These are phyloP conservation scores for Pseudococcus jackbeardsleyi DNA, from an alignment of 2,888 invertebrate genomes.

Conservation along the genomic window DNA sequence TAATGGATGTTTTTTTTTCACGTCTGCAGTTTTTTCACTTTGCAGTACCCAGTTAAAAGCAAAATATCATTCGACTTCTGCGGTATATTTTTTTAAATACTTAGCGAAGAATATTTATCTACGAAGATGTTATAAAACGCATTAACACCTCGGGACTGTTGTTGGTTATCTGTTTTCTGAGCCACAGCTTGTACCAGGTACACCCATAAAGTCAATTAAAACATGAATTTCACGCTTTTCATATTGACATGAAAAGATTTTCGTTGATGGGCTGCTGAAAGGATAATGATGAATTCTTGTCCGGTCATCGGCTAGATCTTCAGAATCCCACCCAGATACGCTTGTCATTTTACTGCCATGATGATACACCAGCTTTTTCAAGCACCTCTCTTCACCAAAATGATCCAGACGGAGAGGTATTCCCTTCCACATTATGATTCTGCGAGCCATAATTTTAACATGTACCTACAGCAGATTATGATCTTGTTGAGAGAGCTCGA, in stretches of 20 bases:
- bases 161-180: not conserved
- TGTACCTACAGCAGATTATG: too few relatives aligned
- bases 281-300: constrained; percentile 11
- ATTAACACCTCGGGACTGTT: constrained; percentile 6
- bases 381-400: not conserved
- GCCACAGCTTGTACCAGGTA: not conserved
- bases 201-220: constrained; percentile 45
- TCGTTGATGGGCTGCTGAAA: constrained; percentile 25
- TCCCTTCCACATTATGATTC: not conserved
- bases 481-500: too few relatives aligned
- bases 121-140: not conserved
- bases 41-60: not conserved
- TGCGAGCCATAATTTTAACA: too few relatives aligned
- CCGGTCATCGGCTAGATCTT: constrained; percentile 21
- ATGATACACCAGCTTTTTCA: not conserved
- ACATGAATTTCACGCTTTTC: constrained; percentile 42
- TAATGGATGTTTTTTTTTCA: not conserved
- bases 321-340: not conserved
- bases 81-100: not conserved
- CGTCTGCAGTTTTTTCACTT: not conserved
- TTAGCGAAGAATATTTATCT: not conserved
- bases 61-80: not conserved
- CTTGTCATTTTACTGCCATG: not conserved
- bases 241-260: constrained; percentile 35
- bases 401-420: not conserved